Percentiles rank a stretch among this genome's conserved stretches.
These are phyloP conservation scores for Yponomeuta evonymella DNA, from an alignment of 2,888 invertebrate genomes.

Conservation along the genomic window DNA sequence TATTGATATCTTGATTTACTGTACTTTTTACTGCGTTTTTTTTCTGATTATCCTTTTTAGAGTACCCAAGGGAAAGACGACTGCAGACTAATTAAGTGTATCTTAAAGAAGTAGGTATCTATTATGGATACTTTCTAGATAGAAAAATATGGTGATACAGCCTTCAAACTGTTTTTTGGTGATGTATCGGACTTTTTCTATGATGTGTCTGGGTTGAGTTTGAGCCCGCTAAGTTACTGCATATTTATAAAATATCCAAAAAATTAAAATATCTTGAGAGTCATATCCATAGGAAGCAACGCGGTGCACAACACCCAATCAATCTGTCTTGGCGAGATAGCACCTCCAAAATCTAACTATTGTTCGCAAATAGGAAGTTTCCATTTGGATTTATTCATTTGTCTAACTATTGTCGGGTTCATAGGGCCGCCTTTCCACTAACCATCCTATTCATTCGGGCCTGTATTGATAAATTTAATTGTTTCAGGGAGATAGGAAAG, in stretches of 20 bases:
- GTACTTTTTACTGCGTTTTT: neutral
- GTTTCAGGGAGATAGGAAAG: conserved; percentile 5
- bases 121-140: too few relatives aligned
- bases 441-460: conserved; percentile 8
- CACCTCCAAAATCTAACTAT: conserved; percentile 74
- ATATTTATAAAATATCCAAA: too few relatives aligned
- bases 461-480: conserved; percentile 16
- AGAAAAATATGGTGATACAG: too few relatives aligned
- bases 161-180: too few relatives aligned
- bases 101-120: too few relatives aligned
- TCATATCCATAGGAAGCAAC: conserved; percentile 47
- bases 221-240: too few relatives aligned
- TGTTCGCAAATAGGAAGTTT: conserved; percentile 74
- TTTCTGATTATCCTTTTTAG: neutral
- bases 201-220: too few relatives aligned
- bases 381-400: conserved; percentile 76
- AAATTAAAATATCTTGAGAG: conserved; percentile 20
- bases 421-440: conserved; percentile 8
- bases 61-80: neutral
- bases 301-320: conserved; percentile 62
- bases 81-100: too few relatives aligned
- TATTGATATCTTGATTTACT: conserved; percentile 18
- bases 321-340: conserved; percentile 74
- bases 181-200: too few relatives aligned
- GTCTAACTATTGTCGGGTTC: conserved; percentile 67